These are phyloP conservation scores for Caenorhabditis sinica DNA, from an alignment of 2,888 invertebrate species.

Conservation along the genomic window DNA sequence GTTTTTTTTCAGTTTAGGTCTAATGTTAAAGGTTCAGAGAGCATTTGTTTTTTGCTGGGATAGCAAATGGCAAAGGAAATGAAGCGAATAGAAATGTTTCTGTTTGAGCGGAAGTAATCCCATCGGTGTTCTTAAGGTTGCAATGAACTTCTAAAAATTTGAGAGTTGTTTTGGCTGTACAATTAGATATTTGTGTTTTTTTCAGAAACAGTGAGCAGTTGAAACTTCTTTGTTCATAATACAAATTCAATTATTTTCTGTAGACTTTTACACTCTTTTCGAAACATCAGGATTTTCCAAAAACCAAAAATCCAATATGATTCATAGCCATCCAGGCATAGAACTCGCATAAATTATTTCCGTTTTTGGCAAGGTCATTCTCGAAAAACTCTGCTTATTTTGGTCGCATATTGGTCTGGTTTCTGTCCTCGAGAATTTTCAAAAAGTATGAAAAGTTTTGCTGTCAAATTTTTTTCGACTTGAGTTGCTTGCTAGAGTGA, in stretches of 20 bases:
- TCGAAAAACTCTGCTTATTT: neutral
- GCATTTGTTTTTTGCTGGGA: conserved; percentile 17
- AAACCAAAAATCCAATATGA: neutral
- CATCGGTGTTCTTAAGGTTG: conserved; percentile 1
- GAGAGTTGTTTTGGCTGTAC: neutral
- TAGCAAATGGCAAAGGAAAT: neutral
- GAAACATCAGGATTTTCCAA: neutral
- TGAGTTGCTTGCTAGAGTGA: neutral
- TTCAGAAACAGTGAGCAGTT: neutral
- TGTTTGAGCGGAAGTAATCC: conserved; percentile 21
- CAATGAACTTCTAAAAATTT: neutral
- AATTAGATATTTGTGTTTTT: neutral
- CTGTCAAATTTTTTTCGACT: neutral
- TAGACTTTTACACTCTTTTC: neutral
- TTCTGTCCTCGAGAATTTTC: neutral
- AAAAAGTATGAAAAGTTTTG: neutral
- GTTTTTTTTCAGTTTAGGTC: conserved; percentile 20
- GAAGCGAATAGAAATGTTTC: conserved; percentile 27
- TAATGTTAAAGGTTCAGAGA: conserved; percentile 8
- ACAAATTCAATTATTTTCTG: neutral
- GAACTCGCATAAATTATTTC: conserved; percentile 26
- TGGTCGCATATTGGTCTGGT: conserved; percentile 13
- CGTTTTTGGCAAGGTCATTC: conserved; percentile 17
- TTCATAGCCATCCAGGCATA: neutral
- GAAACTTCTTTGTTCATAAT: neutral